phyloP scores from a whole-genome alignment of 2,888 invertebrate genomes.

The Cryptosula pallasiana region DNA sequence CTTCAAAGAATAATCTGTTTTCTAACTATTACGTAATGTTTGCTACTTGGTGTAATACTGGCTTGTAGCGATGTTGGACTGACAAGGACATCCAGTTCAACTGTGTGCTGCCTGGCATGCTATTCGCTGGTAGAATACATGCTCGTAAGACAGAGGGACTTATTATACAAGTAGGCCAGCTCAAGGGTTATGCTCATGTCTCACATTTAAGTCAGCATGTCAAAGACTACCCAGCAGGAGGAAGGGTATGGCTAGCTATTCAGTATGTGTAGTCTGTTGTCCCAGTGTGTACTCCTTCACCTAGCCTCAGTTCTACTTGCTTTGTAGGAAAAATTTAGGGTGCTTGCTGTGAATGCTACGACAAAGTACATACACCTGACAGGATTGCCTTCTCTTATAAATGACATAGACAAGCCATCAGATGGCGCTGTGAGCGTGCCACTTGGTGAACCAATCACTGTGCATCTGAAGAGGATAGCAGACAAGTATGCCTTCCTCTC shows the following conservation, averaged over 20 bases:
- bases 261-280: too few species aligned
- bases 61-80: neutral
- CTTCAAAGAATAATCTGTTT: too few species aligned
- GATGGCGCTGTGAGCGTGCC: neutral
- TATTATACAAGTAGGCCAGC: neutral
- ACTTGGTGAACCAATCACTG: neutral
- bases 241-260: too few species aligned
- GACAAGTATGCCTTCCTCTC: slow-evolving; percentile 9
- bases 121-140: neutral
- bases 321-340: neutral
- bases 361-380: slow-evolving; percentile 18
- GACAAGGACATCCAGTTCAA: slow-evolving; percentile 12
- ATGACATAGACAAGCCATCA: neutral
- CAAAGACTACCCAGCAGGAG: slow-evolving; percentile 2
- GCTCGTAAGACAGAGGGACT: slow-evolving; percentile 10
- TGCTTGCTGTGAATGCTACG: neutral
- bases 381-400: neutral
- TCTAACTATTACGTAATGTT: neutral
- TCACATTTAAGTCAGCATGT: slow-evolving; percentile 7
- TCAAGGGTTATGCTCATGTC: slow-evolving; percentile 12
- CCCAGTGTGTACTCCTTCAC: too few species aligned
- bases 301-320: too few species aligned
- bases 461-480: neutral
- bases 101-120: slow-evolving; percentile 10
- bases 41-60: neutral